Conservation (phyloP, 2,797 vertebrate species). For the Sebastes vulpes region DNA sequence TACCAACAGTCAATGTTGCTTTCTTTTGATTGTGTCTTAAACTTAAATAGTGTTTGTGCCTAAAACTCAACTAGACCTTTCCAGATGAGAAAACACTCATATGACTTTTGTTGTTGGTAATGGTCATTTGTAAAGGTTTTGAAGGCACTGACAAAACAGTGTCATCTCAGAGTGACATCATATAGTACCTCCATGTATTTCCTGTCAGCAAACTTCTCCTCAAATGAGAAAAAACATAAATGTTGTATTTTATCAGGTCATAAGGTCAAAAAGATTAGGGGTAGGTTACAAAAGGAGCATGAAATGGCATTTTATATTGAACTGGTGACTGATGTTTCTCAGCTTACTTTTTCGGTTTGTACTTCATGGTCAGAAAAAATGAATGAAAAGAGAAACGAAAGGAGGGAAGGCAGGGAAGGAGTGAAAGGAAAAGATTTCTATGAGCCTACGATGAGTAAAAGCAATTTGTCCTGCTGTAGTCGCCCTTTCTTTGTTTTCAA, state of each 20-base stretch:
- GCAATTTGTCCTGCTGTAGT: constrained; percentile 29
- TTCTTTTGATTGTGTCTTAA: too few relatives aligned
- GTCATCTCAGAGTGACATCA: background rate
- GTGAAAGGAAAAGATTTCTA: constrained; percentile 37
- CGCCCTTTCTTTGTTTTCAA: background rate
- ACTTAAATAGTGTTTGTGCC: too few relatives aligned
- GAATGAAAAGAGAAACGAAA: background rate
- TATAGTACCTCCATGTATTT: background rate
- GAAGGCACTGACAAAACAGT: too few relatives aligned
- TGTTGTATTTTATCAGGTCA: background rate
- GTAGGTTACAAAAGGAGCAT: background rate
- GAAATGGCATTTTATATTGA: background rate
- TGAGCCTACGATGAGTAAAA: constrained; percentile 78
- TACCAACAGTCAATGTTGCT: too few relatives aligned
- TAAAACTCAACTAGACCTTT: too few relatives aligned
- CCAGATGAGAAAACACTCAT: too few relatives aligned
- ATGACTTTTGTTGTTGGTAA: too few relatives aligned
- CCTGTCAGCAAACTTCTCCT: background rate
- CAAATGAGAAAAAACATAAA: background rate
- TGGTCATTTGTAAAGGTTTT: too few relatives aligned
- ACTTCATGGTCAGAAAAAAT: background rate
- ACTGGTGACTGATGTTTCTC: background rate
- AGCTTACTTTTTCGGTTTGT: background rate
- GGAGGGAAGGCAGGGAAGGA: background rate
- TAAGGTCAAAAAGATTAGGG: background rate